Evolutionary conservation across 2,888 invertebrate genomes (phyloP), one percentile per base, ranked within the genome.

Genomic region (Hirtodrosophila duncani): DNA sequence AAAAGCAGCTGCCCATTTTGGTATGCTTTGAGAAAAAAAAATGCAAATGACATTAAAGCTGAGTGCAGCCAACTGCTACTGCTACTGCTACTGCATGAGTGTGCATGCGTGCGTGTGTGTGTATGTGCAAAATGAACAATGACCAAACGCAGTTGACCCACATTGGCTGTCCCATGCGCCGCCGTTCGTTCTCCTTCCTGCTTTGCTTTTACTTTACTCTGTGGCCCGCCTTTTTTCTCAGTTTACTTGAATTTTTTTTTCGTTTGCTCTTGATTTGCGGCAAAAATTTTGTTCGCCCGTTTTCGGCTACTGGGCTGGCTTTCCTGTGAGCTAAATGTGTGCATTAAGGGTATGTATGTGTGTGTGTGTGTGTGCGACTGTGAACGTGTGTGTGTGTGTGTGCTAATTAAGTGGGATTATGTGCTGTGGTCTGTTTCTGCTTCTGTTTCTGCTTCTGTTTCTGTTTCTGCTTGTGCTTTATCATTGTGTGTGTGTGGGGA

Each of bases 1-100:
- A 9, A 67, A 50, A 63, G 48, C 53, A 63, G 72, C 49, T 75
- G 67, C 44, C 63, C 75, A 62, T 33, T 69, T 69, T 29, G 38
- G 34, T 52, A 52, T 26, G 52, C 49, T 44, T 43, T 34, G 39
- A 8, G 14, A 31, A 36, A 42, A 16, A 48, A 57, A 59, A 78
- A 74, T 74, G 72, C 67, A 74, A 81, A 74, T 78, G 78, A 58
- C 69, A 59, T 78, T 80, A 61, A 71, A 78, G 49, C 59, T 29
- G 43, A 56, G 50, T 14, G 39, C 50, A 49, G 42, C 24, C 41
- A 46, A 58, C 39, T 30, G 26, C 27, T 16, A 45, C 9, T 10
- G 33, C 42, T 36, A 24, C 11, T 42, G 17, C n/a, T 27, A 44
- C 7, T 36, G 38, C 34, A 42, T 58, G 38, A 18, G 51, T 45